Evolutionary conservation across 1,140 invertebrate species (phyloP).

Genomic region (Thaumatotibia leucotreta): DNA sequence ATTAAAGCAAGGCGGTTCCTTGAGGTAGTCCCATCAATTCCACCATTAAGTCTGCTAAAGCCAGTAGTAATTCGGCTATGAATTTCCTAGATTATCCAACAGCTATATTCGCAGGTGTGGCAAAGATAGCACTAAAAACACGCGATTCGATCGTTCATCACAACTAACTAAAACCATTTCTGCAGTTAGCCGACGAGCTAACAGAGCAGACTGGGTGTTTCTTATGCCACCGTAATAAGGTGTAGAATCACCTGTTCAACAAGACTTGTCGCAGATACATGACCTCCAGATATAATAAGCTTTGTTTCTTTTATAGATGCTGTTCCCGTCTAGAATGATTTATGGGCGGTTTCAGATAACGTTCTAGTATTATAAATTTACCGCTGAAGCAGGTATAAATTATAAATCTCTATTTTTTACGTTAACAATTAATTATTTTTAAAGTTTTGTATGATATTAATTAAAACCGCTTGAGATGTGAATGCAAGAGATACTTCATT

Average conservation of each 20-base stretch:
- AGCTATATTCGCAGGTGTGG: conserved; percentile 1
- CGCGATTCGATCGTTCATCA: conserved; percentile 13
- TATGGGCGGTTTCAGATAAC: conserved; percentile 3
- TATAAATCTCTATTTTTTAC: not conserved
- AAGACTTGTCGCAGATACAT: not conserved
- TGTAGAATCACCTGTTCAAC: not conserved
- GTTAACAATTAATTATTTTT: too few species aligned
- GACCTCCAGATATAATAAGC: conserved; percentile 13
- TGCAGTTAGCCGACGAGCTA: not conserved
- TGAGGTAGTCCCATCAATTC: not conserved
- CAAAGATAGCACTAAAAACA: conserved; percentile 11
- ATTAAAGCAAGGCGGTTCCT: not conserved
- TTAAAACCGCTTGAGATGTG: too few species aligned
- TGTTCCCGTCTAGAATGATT: conserved; percentile 9
- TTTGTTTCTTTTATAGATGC: conserved; percentile 12
- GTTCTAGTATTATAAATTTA: not conserved
- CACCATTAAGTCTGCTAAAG: conserved; percentile 1
- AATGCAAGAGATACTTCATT: too few species aligned
- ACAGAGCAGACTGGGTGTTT: not conserved
- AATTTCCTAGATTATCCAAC: not conserved
- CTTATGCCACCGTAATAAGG: not conserved
- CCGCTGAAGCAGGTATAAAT: not conserved
- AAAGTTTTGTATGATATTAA: too few species aligned
- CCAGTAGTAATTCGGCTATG: not conserved
- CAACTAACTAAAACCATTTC: conserved; percentile 7